These are phyloP conservation scores for Scaptomyza parva DNA, from an alignment of 2,888 invertebrate species.

Conservation along the genomic window DNA sequence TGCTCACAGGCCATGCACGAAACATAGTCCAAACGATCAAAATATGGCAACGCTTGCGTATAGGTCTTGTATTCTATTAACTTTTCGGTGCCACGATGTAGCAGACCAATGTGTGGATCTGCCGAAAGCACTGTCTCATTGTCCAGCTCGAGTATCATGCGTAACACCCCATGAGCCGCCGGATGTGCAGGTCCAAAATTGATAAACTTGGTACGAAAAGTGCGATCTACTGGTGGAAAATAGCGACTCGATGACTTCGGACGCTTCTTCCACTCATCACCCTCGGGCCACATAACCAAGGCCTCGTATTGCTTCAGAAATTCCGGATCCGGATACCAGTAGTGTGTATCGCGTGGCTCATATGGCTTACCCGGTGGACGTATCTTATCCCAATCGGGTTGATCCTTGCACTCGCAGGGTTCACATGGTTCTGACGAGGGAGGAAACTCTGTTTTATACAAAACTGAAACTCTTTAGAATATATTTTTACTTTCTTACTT, in stretches of 20 bases:
- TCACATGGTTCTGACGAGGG: conserved; percentile 17
- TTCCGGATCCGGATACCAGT: conserved; percentile 88
- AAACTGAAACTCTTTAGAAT: background rate
- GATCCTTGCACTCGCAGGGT: background rate
- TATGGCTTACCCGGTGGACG: conserved; percentile 38
- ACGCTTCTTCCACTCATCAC: conserved; percentile 83
- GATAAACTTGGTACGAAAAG: conserved; percentile 88
- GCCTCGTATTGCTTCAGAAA: conserved; percentile 86
- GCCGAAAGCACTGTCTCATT: conserved; percentile 92
- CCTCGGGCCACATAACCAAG: conserved; percentile 86
- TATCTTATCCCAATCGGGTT: conserved; percentile 23
- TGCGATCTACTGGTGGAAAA: conserved; percentile 86
- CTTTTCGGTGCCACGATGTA: conserved; percentile 96
- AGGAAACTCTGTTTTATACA: background rate
- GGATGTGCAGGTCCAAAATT: conserved; percentile 97
- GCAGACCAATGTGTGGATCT: conserved; percentile 94
- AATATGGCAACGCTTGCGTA: conserved; percentile 92
- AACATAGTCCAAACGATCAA: conserved; percentile 95
- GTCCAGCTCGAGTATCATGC: conserved; percentile 91
- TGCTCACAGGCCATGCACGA: conserved; percentile 94
- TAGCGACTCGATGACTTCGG: conserved; percentile 80
- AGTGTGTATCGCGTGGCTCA: conserved; percentile 42
- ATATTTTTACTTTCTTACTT: conserved; percentile 28
- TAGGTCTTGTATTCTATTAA: conserved; percentile 96
- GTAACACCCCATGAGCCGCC: conserved; percentile 94